These are phyloP conservation scores for Montipora cactus DNA, from an alignment of 64 coral and sea anemone genomes.

Conservation along the genomic window DNA sequence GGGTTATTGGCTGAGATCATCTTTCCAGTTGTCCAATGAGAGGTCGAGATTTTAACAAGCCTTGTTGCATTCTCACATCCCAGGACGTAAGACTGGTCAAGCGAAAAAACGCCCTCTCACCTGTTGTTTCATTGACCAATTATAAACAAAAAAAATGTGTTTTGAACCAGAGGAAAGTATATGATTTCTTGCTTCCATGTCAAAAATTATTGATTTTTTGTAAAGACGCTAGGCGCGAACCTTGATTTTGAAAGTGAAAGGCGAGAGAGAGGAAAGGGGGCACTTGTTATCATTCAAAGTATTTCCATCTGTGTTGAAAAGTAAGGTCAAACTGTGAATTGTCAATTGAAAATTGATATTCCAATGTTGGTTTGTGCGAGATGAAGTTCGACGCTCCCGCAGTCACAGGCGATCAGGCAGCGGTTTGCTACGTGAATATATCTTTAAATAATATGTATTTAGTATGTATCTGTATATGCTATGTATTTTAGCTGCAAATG, in stretches of 20 bases:
- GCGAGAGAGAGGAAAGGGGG: too few relatives aligned
- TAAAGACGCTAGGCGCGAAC: not conserved
- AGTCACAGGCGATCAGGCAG: too few relatives aligned
- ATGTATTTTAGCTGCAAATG: too few relatives aligned
- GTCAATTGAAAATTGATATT: too few relatives aligned
- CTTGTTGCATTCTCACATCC: not conserved
- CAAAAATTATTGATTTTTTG: not conserved
- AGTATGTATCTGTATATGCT: too few relatives aligned
- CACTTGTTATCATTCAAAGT: too few relatives aligned
- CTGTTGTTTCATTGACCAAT: conserved; percentile 27
- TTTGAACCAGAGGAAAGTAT: not conserved
- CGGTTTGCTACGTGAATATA: too few relatives aligned
- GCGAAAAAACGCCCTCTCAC: not conserved
- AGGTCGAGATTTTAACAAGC: not conserved
- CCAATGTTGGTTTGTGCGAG: too few relatives aligned
- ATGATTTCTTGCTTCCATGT: not conserved
- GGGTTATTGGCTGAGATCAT: conserved; percentile 46
- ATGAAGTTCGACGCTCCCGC: too few relatives aligned
- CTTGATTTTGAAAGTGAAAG: not conserved
- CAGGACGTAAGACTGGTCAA: not conserved
- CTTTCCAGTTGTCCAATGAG: conserved; percentile 32
- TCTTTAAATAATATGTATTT: too few relatives aligned
- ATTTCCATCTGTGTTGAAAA: too few relatives aligned
- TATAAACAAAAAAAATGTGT: not conserved
- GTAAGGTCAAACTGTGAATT: too few relatives aligned